These are phyloP conservation scores for Tragelaphus strepsiceros DNA, from an alignment of 2,113 vertebrate species.

Conservation along the genomic window DNA sequence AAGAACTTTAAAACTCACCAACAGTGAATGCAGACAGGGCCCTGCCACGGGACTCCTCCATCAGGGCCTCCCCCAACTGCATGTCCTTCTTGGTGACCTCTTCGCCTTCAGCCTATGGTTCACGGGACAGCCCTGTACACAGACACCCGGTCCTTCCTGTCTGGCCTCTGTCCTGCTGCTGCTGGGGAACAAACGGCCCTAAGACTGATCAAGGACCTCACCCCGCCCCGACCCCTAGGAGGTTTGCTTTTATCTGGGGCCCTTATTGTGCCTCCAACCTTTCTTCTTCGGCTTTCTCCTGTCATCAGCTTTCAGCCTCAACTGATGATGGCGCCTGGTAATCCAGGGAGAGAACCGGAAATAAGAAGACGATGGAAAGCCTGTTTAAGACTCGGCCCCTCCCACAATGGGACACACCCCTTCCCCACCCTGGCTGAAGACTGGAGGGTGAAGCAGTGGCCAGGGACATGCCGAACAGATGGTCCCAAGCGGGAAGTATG, in stretches of 20 bases:
- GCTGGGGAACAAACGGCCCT: background rate
- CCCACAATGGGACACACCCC: background rate
- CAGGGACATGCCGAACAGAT: fast-evolving
- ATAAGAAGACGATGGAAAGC: background rate
- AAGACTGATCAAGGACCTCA: no score
- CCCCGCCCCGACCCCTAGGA: no score
- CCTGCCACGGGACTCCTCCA: background rate
- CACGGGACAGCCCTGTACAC: background rate
- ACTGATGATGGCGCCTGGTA: fast-evolving
- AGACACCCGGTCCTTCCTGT: background rate
- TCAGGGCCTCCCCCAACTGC: background rate
- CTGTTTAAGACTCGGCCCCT: background rate
- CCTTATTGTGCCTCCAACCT: background rate
- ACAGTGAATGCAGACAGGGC: background rate
- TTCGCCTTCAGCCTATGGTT: background rate
- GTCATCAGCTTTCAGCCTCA: background rate
- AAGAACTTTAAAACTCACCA: background rate
- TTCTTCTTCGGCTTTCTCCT: background rate
- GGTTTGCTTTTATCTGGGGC: background rate
- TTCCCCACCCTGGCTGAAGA: background rate
- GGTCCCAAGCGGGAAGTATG: background rate
- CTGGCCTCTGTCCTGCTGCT: fast-evolving
- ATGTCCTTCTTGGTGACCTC: background rate
- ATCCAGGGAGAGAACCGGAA: background rate
- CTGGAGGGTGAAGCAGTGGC: background rate